These are phyloP conservation scores for Carettochelys insculpta DNA, from an alignment of 2,113 vertebrate genomes.

Conservation along the genomic window DNA sequence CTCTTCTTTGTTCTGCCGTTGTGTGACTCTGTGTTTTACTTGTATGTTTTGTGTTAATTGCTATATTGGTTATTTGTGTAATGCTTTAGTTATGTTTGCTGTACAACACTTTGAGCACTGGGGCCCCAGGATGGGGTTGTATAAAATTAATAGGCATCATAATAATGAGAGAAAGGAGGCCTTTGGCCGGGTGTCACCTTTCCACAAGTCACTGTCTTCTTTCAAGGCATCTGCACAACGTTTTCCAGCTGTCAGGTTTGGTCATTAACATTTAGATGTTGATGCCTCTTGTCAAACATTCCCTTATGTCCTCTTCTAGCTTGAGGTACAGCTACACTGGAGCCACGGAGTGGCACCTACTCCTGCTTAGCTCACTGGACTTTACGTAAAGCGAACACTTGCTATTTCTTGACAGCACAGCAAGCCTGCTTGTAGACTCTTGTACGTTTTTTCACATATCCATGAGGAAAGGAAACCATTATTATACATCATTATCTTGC, in stretches of 20 bases:
- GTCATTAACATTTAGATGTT: neutral
- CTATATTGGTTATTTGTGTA: neutral
- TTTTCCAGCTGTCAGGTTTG: neutral
- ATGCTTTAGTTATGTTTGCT: neutral
- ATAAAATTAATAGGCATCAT: neutral
- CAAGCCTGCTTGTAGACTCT: neutral
- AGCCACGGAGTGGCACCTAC: neutral
- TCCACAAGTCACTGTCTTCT: neutral
- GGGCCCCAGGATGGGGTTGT: neutral
- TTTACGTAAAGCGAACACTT: neutral
- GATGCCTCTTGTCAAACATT: rapidly evolving
- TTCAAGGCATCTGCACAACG: neutral
- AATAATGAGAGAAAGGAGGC: neutral
- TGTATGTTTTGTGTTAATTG: neutral
- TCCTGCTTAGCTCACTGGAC: neutral
- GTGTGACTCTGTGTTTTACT: neutral
- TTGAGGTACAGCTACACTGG: neutral
- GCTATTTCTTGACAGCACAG: neutral
- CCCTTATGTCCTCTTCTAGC: neutral
- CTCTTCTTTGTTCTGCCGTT: neutral
- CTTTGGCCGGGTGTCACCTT: neutral
- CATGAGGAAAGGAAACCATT: neutral
- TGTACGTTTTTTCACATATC: neutral
- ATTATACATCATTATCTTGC: neutral
- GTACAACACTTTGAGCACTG: neutral